phyloP scores from a whole-genome alignment of 2,888 invertebrate species.

The Aricia artaxerxes region DNA sequence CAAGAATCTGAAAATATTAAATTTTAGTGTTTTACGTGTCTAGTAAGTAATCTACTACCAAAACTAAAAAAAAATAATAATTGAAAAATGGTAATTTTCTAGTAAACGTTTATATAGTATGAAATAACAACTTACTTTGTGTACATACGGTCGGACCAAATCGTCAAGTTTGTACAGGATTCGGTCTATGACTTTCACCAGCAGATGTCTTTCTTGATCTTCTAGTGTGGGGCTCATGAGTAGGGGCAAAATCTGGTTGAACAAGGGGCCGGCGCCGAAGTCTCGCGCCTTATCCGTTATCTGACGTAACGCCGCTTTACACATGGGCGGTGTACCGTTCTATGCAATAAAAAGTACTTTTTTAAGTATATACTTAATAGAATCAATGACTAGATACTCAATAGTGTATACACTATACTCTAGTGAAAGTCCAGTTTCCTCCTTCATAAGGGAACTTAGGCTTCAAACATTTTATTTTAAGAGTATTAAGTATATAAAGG shows the following conservation, averaged over 20 bases:
- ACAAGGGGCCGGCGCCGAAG: slow-evolving; percentile 98
- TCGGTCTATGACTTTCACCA: slow-evolving; percentile 99
- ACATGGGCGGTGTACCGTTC: slow-evolving; percentile 99
- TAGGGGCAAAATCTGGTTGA: slow-evolving; percentile 98
- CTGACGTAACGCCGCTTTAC: slow-evolving; percentile 97
- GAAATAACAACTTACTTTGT: slow-evolving; percentile 84
- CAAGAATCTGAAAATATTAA: slow-evolving; percentile 85
- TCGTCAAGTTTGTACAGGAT: slow-evolving; percentile 99
- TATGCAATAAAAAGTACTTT: slow-evolving; percentile 43
- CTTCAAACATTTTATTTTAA: too few species aligned
- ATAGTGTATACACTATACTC: too few species aligned
- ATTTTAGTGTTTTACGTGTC: background rate
- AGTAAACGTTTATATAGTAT: background rate
- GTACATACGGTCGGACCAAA: slow-evolving; percentile 98
- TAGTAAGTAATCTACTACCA: background rate
- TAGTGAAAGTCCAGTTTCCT: too few species aligned
- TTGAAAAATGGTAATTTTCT: background rate
- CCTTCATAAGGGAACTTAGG: too few species aligned
- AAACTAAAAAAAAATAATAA: background rate
- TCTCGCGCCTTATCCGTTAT: slow-evolving; percentile 99
- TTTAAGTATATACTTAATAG: too few species aligned
- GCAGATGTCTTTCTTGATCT: slow-evolving; percentile 98
- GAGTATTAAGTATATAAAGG: too few species aligned
- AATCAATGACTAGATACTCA: too few species aligned
- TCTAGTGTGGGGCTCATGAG: slow-evolving; percentile 99